Conservation (phyloP, 1,140 invertebrate genomes). For the Steinernema feltiae region DNA sequence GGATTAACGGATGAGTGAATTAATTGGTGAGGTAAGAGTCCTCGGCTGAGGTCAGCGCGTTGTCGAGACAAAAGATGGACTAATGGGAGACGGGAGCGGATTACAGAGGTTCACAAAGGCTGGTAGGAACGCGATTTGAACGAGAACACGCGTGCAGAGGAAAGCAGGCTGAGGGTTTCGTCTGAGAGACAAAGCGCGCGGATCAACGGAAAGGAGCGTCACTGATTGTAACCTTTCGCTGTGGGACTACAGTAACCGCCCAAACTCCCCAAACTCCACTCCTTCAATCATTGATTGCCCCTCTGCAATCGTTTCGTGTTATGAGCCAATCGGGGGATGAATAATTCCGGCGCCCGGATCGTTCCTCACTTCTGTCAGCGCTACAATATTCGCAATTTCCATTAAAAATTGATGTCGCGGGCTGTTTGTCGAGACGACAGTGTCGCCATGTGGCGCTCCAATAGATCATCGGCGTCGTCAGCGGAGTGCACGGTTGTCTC, state of each 20-base stretch:
- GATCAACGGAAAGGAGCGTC: no score
- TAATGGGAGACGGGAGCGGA: no score
- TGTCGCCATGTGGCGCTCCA: constrained; percentile 10
- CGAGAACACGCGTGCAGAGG: no score
- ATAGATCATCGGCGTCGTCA: background rate
- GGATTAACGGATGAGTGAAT: constrained; percentile 15
- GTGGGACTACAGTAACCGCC: no score
- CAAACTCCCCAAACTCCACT: background rate
- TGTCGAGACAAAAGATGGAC: background rate
- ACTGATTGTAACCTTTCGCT: no score
- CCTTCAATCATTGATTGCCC: no score
- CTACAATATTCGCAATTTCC: background rate
- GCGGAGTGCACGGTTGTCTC: constrained; percentile 1
- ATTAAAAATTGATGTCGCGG: background rate
- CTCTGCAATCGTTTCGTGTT: no score
- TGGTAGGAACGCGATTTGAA: no score
- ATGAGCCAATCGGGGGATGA: background rate
- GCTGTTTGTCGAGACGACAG: background rate
- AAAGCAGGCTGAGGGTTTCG: no score
- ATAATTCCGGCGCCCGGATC: background rate
- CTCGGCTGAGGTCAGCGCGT: background rate
- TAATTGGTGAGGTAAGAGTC: constrained; percentile 2
- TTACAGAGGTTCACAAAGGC: no score
- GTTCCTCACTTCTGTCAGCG: background rate
- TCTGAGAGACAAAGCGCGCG: no score